Percentiles rank a stretch among this genome's conserved stretches.
Conservation (phyloP, 2,888 invertebrate species). For the Leucania comma region DNA sequence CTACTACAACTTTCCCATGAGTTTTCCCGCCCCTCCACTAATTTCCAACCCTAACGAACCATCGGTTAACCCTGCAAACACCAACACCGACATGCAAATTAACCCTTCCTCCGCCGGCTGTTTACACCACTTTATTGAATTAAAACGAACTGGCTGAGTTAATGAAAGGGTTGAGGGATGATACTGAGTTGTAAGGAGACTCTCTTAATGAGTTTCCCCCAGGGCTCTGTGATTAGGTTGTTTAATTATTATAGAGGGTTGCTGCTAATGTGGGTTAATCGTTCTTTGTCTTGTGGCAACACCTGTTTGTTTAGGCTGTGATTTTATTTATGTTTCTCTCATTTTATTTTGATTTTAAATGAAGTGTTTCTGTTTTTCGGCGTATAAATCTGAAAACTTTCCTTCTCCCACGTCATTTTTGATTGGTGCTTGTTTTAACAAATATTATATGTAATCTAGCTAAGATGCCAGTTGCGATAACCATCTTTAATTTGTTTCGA, state of each 20-base stretch:
- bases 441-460: too few species aligned
- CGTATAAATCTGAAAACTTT: too few species aligned
- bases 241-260: slow-evolving; percentile 82
- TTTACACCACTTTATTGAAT: slow-evolving; percentile 89
- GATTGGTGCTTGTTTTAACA: too few species aligned
- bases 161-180: slow-evolving; percentile 86
- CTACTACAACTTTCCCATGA: slow-evolving; percentile 87
- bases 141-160: slow-evolving; percentile 77
- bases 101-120: slow-evolving; percentile 88
- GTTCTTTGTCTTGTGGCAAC: slow-evolving; percentile 58
- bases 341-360: slow-evolving; percentile 24
- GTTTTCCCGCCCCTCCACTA: slow-evolving; percentile 83
- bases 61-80: slow-evolving; percentile 88
- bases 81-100: slow-evolving; percentile 89
- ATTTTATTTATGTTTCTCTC: slow-evolving; percentile 29
- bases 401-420: too few species aligned
- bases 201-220: slow-evolving; percentile 85
- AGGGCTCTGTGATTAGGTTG: slow-evolving; percentile 83
- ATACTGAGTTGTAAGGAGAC: slow-evolving; percentile 83
- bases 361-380: slow-evolving; percentile 2
- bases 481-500: too few species aligned
- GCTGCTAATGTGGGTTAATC: slow-evolving; percentile 74
- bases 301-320: slow-evolving; percentile 41
- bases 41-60: slow-evolving; percentile 89
- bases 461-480: too few species aligned